Base-by-base conservation (phyloP, 2,797 vertebrate species). In the Buceros bicornis region DNA sequence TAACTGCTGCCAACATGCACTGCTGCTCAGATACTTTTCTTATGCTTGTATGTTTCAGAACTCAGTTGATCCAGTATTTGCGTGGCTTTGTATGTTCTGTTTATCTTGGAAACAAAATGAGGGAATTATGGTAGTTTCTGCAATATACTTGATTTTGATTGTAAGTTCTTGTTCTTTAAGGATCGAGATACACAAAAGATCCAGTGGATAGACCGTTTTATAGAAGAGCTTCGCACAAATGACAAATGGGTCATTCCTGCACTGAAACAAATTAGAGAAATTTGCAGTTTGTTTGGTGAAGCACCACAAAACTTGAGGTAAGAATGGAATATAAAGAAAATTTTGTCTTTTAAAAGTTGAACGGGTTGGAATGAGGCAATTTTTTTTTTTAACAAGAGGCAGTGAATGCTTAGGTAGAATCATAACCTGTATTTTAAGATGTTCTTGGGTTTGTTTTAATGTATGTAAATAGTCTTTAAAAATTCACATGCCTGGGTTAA, bases 181-280 rank as follows among this genome's bases (percentile, higher is more conserved):
- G 99, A 99, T 97, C 98, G 99, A 97, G 99, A 99, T 97, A 99
- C 99, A 6, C 99, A 99, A 82, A 99, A 99, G 98, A 99, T 99
- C 95, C 99, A 99, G 90, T 99, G 99, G 99, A 99, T 99, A 96
- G 99, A 99, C 98, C 99, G 99, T 80, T 99, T 99, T 98, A 99
- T 99, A 98, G 99, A 99, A 98, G 99, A 99, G 91, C 98, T 99
- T 97, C 99, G 99, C 97, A 99, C 99, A 97, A 99, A 99, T 97
- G 99, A 99, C 97, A 99, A 99, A 97, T 99, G 99, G 99, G 99
- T 99, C 93, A 99, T 99, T 96, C 99, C 99, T 93, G 99, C 99
- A 91, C 97, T 99, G 97, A 99, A 99, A 98, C 99, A 99, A 97
- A 99, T 99, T 94, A 98, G 99, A 98, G 99, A 99, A 98, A 99